A percentile compares a stretch with the other conserved stretches of the same genome.
phyloP scores from a whole-genome alignment of 1,140 invertebrate genomes.

The Leptestheria dahalacensis region DNA sequence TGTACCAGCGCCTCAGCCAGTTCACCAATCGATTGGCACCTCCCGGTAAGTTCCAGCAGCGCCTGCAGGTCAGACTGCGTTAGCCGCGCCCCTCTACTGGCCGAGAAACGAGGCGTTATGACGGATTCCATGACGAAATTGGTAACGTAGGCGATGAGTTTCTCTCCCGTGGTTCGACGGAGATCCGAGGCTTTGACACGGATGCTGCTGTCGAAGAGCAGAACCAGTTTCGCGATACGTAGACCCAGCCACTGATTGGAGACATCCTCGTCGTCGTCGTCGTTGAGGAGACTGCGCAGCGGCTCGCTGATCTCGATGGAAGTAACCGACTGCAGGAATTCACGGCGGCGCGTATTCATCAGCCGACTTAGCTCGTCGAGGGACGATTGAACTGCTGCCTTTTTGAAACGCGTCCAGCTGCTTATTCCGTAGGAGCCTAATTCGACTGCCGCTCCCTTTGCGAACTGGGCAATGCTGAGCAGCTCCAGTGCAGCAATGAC shows the following conservation, averaged over 20 bases:
- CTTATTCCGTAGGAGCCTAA: not conserved
- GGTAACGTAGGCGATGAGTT: not conserved
- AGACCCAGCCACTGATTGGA: conserved; percentile 1
- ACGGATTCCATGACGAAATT: not conserved
- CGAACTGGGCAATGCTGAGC: not conserved
- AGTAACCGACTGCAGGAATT: conserved; percentile 1
- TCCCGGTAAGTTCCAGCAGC: not conserved
- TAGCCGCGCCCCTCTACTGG: not conserved
- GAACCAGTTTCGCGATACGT: not conserved
- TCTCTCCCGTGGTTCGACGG: not conserved
- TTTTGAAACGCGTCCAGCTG: not conserved
- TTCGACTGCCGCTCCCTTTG: not conserved
- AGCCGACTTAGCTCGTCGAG: not conserved
- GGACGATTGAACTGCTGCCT: not conserved
- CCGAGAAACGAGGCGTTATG: not conserved
- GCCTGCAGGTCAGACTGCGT: not conserved
- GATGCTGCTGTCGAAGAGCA: not conserved
- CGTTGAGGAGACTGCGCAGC: not conserved
- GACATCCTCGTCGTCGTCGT: not conserved
- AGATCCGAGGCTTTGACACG: not conserved
- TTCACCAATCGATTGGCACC: not conserved
- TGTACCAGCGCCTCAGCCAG: not conserved
- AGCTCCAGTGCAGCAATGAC: conserved; percentile 4
- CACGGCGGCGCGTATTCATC: not conserved
- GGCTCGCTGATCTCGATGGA: not conserved